Evolutionary conservation across 1,140 invertebrate species (phyloP), one percentile per base, ranked within the genome.

Genomic region (Oryzaephilus surinamensis): DNA sequence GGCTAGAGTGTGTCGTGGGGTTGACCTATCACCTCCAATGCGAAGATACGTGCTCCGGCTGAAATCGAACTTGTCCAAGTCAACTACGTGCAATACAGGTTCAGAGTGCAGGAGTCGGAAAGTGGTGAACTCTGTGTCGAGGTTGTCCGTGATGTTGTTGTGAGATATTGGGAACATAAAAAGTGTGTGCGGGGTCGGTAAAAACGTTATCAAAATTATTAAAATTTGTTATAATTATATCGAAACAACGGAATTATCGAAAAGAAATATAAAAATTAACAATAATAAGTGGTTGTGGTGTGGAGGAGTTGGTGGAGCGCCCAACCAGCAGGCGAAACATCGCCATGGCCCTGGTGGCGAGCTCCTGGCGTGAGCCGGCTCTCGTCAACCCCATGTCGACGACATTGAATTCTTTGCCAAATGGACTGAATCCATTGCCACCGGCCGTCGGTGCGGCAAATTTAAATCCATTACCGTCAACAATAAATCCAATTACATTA

Each of bases 281-380:
- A n/a, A n/a, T n/a, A n/a, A n/a, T n/a, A n/a, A n/a, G 50, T 49
- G 44, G 24, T 32, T 28, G 38, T 75, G 64, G 72, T 75, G 64
- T 65, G 72, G 60, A n/a, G n/a, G n/a, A n/a, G 71, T 72, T 45
- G 73, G 76, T 55, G 66, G 73, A 50, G 66, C 38, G n/a, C n/a
- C n/a, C n/a, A n/a, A n/a, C n/a, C n/a, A n/a, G n/a, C n/a, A n/a
- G n/a, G n/a, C 28, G 27, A 28, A 26, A 38, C 72, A 47, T 65
- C 69, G 43, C 39, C 51, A 81, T 82, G 79, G 75, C 77, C 52
- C 62, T 82, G 62, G 78, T 80, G 43, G 78, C 74, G 46, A 73
- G 73, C 55, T 72, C 71, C 51, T 81, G 81, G 75, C 72, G 83
- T 49, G 77, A 81, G 60, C 67, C 76, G 57, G 49, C 53, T 47